phyloP scores from a whole-genome alignment of 2,888 invertebrate species.

The Apamea monoglypha region DNA sequence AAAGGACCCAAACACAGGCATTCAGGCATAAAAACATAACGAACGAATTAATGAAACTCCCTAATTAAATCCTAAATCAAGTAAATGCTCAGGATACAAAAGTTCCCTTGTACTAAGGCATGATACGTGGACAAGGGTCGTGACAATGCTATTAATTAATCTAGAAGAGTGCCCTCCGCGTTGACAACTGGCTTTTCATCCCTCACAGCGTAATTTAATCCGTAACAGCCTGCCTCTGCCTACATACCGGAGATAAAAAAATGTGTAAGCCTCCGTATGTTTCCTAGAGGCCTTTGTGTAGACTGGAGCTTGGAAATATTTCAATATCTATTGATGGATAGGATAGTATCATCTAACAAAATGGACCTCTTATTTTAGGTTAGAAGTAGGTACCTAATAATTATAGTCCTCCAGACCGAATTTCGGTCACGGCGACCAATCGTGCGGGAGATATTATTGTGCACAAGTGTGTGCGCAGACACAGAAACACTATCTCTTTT shows the following conservation, averaged over 20 bases:
- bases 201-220: conserved; percentile 57
- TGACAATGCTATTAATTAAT: conserved; percentile 60
- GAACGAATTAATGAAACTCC: neutral
- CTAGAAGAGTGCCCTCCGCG: conserved; percentile 41
- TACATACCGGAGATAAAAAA: conserved; percentile 16
- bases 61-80: conserved; percentile 38
- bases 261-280: neutral
- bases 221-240: conserved; percentile 32
- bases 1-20: neutral
- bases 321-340: conserved; percentile 7
- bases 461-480: neutral
- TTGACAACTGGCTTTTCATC: conserved; percentile 52
- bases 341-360: neutral
- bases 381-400: neutral
- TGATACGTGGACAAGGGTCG: conserved; percentile 57
- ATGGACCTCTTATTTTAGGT: neutral
- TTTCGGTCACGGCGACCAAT: neutral
- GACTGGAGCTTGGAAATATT: conserved; percentile 5
- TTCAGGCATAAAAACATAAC: conserved; percentile 11
- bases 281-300: neutral
- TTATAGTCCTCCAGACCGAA: neutral
- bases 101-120: conserved; percentile 22
- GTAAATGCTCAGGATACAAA: conserved; percentile 42
- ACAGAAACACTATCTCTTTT: neutral
- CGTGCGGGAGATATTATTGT: neutral